phyloP scores from a whole-genome alignment of 2,113 vertebrate species.

The Seriola quinqueradiata region DNA sequence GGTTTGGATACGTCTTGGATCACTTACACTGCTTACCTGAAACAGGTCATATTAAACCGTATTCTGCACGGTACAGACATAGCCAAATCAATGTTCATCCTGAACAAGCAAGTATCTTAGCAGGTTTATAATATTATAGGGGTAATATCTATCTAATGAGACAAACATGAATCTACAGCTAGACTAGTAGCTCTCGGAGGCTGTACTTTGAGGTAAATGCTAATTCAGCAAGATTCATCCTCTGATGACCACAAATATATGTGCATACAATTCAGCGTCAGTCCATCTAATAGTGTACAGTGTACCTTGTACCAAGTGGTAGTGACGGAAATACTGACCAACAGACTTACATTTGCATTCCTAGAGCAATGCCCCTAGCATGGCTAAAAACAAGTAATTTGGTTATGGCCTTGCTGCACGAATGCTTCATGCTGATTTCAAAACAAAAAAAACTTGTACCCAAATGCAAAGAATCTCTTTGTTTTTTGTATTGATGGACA shows the following conservation, averaged over 20 bases:
- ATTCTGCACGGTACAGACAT: background rate
- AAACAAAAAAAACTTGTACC: slow-evolving; percentile 1
- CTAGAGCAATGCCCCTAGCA: background rate
- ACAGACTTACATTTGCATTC: background rate
- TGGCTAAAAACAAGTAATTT: background rate
- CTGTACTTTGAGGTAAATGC: background rate
- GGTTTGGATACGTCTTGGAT: background rate
- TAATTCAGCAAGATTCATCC: background rate
- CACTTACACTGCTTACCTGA: background rate
- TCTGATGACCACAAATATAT: background rate
- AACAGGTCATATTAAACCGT: background rate
- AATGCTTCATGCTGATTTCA: background rate
- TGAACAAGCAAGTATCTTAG: background rate
- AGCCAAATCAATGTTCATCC: background rate
- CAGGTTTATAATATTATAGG: background rate
- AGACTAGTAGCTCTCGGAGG: background rate
- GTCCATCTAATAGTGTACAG: background rate
- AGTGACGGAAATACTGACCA: background rate
- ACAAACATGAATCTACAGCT: background rate
- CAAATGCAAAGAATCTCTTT: background rate
- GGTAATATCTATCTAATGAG: background rate
- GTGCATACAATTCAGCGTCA: background rate
- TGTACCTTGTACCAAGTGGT: background rate
- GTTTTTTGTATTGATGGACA: background rate
- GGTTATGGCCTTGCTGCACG: background rate